Evolutionary conservation across 2,113 vertebrate species (phyloP).

Genomic region (mouse (Mus musculus)): GRCm39 chr9:23838501-23839000

Average conservation of each 20-base stretch:
- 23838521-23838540: not conserved
- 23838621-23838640: not conserved
- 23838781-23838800: not conserved
- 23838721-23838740: not conserved
- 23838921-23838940: not conserved
- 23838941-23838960: not conserved
- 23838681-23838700: not conserved
- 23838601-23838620: not conserved
- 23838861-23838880: rapidly evolving
- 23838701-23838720: not conserved
- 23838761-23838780: not conserved
- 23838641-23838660: not conserved
- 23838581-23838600: not conserved
- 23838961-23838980: not conserved
- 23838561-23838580: not conserved
- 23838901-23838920: not conserved
- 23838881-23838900: not conserved
- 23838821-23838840: not conserved
- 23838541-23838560: not conserved
- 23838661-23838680: not conserved
- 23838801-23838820: not conserved
- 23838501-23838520: not conserved
- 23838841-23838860: not conserved
- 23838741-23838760: not conserved
- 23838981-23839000: not conserved